Conservation (phyloP, 2,888 invertebrate genomes). For the Xylota segnis region DNA sequence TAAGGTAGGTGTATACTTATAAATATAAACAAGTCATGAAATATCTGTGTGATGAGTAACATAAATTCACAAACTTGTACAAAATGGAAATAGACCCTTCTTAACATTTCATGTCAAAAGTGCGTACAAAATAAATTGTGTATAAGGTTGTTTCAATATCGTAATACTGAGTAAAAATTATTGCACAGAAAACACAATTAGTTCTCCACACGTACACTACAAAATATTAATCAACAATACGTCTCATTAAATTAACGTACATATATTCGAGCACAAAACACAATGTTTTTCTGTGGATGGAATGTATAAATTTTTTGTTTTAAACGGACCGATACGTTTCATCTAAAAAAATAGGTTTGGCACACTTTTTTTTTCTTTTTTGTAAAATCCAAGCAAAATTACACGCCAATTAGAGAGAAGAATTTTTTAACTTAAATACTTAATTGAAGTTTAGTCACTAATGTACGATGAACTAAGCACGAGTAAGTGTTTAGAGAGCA, state of each 20-base stretch:
- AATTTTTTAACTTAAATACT: conserved; percentile 1
- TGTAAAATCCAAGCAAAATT: conserved; percentile 22
- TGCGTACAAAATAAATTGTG: conserved; percentile 21
- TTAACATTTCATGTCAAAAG: conserved; percentile 49
- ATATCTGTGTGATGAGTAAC: neutral
- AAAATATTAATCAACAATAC: conserved; percentile 20
- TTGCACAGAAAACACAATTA: conserved; percentile 54
- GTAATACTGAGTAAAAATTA: conserved; percentile 47
- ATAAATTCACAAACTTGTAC: conserved; percentile 16
- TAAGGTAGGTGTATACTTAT: neutral
- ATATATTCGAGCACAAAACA: conserved; percentile 20
- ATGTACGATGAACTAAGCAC: conserved; percentile 2
- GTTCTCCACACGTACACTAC: conserved; percentile 1
- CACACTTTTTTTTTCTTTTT: conserved; percentile 41
- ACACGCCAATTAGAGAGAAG: conserved; percentile 39
- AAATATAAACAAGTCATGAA: conserved; percentile 24
- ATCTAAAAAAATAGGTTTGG: conserved; percentile 59
- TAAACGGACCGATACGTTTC: conserved; percentile 64
- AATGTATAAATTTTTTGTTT: conserved; percentile 53
- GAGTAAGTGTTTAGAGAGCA: neutral
- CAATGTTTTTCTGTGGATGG: conserved; percentile 63
- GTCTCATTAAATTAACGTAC: conserved; percentile 31
- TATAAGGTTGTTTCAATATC: conserved; percentile 17
- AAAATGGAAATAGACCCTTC: conserved; percentile 1
- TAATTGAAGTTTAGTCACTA: conserved; percentile 1